A percentile compares a stretch with the other conserved stretches of the same genome.
These are phyloP conservation scores for Bombus sylvicola DNA, from an alignment of 1,140 invertebrate genomes.

Conservation along the genomic window DNA sequence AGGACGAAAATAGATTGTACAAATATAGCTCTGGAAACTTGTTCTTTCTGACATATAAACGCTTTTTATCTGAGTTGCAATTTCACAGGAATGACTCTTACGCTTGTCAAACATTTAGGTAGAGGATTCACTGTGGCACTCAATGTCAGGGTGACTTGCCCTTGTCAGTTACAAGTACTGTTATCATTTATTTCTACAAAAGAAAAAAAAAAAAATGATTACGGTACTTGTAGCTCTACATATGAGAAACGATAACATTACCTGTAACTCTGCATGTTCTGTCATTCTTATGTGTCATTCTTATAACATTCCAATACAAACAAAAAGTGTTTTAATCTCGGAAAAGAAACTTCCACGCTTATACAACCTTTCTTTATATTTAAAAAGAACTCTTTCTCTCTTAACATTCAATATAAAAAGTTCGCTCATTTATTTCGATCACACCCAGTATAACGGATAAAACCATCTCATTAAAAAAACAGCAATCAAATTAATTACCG, in stretches of 20 bases:
- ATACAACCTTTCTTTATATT: too few species aligned
- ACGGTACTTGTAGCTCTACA: not conserved
- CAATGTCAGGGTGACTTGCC: not conserved
- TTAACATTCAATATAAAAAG: too few species aligned
- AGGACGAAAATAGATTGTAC: too few species aligned
- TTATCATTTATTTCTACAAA: not conserved
- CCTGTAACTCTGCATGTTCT: not conserved
- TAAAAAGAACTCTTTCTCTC: too few species aligned
- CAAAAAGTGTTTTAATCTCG: not conserved
- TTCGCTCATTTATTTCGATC: too few species aligned
- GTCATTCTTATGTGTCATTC: not conserved
- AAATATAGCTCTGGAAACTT: too few species aligned
- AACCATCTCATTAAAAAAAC: not conserved
- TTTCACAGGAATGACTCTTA: not conserved
- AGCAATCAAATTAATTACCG: conserved; percentile 1
- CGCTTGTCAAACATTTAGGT: not conserved
- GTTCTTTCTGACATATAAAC: not conserved
- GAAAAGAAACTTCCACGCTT: not conserved
- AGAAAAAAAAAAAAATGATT: not conserved
- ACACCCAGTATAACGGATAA: not conserved
- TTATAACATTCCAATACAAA: not conserved
- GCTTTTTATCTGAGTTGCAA: not conserved
- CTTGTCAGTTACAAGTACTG: not conserved
- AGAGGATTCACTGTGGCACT: too few species aligned
- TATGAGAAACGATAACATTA: not conserved